phyloP scores from a whole-genome alignment of 2,888 invertebrate species.

The Lepidocyrtoides sp. region DNA sequence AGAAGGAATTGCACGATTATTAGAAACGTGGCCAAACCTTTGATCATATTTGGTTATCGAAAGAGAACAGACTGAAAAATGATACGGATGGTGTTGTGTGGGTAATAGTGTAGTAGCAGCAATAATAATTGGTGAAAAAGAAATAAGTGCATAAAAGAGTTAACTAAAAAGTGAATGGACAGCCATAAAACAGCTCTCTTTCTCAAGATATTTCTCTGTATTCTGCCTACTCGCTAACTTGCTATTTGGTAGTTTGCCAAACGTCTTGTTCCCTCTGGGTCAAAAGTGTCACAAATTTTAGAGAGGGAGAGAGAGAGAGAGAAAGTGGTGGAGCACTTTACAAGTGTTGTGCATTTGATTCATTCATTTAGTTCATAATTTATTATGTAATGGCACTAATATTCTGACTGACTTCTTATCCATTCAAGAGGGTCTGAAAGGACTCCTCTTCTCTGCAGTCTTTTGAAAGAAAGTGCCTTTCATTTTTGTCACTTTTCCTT shows the following conservation, averaged over 20 bases:
- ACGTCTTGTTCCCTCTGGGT: constrained; percentile 37
- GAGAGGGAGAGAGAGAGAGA: neutral
- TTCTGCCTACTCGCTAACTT: neutral
- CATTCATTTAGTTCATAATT: constrained; percentile 25
- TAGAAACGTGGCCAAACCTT: neutral
- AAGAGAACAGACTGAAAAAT: neutral
- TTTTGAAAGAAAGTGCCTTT: constrained; percentile 32
- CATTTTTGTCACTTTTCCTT: constrained; percentile 63
- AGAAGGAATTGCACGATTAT: neutral
- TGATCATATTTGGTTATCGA: constrained; percentile 2
- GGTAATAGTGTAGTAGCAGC: neutral
- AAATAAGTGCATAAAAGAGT: neutral
- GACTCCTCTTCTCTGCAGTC: neutral
- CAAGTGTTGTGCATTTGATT: constrained; percentile 45
- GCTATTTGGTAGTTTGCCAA: constrained; percentile 27
- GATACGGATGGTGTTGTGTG: neutral
- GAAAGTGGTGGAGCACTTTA: neutral
- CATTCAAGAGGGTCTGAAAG: neutral
- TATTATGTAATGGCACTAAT: constrained; percentile 30
- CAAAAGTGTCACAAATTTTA: constrained; percentile 48
- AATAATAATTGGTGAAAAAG: constrained; percentile 14
- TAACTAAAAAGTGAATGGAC: neutral
- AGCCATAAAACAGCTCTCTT: neutral
- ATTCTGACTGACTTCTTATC: neutral
- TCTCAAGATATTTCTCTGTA: neutral